These are phyloP conservation scores for Recurvirostra avosetta DNA, from an alignment of 2,113 vertebrate species.

Conservation along the genomic window DNA sequence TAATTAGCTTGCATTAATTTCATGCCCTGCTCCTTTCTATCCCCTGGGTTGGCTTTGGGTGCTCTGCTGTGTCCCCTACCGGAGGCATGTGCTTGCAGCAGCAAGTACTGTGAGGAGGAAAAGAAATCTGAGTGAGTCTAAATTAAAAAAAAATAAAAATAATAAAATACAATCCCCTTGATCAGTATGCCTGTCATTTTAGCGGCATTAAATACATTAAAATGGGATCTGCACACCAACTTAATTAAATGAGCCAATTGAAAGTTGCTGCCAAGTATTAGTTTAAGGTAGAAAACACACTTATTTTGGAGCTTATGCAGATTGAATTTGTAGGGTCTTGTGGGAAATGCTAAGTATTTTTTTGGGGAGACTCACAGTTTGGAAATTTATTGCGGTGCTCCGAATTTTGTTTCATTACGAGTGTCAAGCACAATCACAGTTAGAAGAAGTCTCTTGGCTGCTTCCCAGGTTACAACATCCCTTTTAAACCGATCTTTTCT, in stretches of 20 bases:
- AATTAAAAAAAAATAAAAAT: slow-evolving; percentile 7
- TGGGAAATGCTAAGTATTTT: slow-evolving; percentile 27
- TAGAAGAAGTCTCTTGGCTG: slow-evolving; percentile 36
- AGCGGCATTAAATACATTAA: background rate
- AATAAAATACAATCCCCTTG: slow-evolving; percentile 1
- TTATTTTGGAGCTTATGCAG: slow-evolving; percentile 66
- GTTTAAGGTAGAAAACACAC: slow-evolving; percentile 61
- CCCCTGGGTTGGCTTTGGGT: background rate
- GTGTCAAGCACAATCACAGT: slow-evolving; percentile 48
- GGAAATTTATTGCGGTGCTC: slow-evolving; percentile 39
- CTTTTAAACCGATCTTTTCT: background rate
- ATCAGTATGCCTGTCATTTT: slow-evolving; percentile 49
- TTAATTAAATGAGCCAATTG: slow-evolving; percentile 60
- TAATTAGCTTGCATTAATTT: background rate
- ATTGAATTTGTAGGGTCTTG: slow-evolving; percentile 45
- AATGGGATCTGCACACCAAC: slow-evolving; percentile 29
- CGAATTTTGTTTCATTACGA: slow-evolving; percentile 43
- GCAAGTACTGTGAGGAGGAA: background rate
- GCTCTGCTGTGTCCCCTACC: background rate
- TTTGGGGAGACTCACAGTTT: slow-evolving; percentile 13
- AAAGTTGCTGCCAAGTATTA: slow-evolving; percentile 56
- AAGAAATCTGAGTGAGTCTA: background rate
- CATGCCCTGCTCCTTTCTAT: background rate
- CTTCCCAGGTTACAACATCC: slow-evolving; percentile 8
- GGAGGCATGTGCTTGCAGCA: background rate